Conservation (phyloP, 2,113 vertebrate genomes). For the Diadophis punctatus region DNA sequence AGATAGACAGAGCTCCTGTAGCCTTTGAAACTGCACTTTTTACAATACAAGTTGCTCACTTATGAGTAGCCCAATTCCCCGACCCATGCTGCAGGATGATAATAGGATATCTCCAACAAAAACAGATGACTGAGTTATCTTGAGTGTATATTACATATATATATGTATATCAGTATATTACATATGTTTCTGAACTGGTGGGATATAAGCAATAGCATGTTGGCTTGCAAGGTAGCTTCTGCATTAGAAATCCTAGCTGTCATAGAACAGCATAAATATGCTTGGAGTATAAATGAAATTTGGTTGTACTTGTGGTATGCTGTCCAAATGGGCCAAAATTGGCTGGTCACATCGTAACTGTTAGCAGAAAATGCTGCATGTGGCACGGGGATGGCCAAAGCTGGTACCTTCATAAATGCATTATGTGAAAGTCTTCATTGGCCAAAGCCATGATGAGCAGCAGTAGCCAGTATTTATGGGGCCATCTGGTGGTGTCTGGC, state of each 20-base stretch:
- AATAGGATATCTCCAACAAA: neutral
- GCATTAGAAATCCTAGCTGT: neutral
- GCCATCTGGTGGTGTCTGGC: neutral
- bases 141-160: too few relatives aligned
- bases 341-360: neutral
- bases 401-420: neutral
- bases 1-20: neutral
- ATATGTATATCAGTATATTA: neutral
- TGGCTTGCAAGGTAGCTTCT: neutral
- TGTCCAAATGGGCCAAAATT: neutral
- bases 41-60: neutral
- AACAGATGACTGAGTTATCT: neutral
- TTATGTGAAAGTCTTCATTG: neutral
- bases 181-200: neutral
- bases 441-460: neutral
- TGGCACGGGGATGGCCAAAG: neutral
- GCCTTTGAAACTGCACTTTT: neutral
- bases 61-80: neutral
- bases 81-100: neutral
- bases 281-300: neutral
- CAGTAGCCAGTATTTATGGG: neutral
- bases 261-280: neutral
- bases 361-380: neutral
- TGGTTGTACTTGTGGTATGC: neutral
- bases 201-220: neutral